Percentiles rank a stretch among this genome's conserved stretches.
Conservation (phyloP, 2,113 vertebrate genomes). For the Carassius carassius region DNA sequence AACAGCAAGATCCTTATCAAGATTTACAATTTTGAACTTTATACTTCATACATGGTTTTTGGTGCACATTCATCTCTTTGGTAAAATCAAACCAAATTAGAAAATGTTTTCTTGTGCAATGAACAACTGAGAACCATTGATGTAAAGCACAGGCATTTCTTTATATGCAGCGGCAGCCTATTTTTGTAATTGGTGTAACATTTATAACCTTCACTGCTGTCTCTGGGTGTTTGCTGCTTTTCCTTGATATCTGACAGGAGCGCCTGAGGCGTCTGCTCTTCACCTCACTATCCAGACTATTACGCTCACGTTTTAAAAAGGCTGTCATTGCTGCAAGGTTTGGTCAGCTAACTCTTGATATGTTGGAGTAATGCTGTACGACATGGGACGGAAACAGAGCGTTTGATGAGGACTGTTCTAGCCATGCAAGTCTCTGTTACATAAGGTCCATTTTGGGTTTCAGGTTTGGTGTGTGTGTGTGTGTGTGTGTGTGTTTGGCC, state of each 20-base stretch:
- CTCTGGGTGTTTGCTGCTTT: neutral
- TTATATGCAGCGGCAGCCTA: neutral
- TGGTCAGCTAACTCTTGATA: neutral
- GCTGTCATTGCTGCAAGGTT: neutral
- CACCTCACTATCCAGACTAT: neutral
- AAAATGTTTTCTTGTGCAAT: no score
- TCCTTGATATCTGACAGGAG: neutral
- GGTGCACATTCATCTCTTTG: neutral
- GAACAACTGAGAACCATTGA: neutral
- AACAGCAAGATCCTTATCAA: neutral
- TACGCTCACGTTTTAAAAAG: neutral
- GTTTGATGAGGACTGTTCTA: conserved; percentile 5
- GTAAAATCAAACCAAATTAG: neutral
- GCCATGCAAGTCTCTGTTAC: conserved; percentile 33
- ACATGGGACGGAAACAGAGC: neutral
- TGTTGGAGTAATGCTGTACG: neutral
- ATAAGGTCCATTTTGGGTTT: conserved; percentile 35
- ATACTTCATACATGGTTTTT: no score
- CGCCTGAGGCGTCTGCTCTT: neutral
- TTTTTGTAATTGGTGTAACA: neutral
- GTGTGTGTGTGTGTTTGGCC: conserved; percentile 19
- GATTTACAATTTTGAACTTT: no score
- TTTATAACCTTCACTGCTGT: neutral
- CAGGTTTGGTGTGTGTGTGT: conserved; percentile 7
- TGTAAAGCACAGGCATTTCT: neutral